phyloP scores from a whole-genome alignment of 1,140 invertebrate species.

The Drosophila malerkotliana region DNA sequence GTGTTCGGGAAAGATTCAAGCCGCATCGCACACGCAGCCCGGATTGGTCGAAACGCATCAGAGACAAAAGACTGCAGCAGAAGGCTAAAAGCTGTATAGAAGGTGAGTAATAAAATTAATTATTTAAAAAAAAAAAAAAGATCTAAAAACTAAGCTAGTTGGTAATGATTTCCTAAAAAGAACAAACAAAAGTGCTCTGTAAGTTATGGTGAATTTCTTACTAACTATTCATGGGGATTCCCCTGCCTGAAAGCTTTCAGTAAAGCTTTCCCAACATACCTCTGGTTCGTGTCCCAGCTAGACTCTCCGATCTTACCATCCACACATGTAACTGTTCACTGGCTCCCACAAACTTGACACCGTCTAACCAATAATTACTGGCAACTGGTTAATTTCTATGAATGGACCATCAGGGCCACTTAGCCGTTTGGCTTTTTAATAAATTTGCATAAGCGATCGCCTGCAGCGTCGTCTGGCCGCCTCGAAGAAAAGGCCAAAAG shows the following conservation, averaged over 20 bases:
- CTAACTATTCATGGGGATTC: neutral
- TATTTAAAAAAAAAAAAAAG: neutral
- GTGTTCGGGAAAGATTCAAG: slow-evolving; percentile 84
- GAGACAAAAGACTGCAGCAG: slow-evolving; percentile 84
- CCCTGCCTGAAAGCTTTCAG: slow-evolving; percentile 6
- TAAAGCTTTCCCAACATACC: neutral
- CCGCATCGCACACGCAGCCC: slow-evolving; percentile 79
- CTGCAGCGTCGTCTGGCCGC: slow-evolving; percentile 20
- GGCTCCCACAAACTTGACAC: neutral
- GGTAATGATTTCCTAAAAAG: neutral
- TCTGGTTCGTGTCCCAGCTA: slow-evolving; percentile 23
- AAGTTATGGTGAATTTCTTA: neutral
- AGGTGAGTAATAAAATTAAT: slow-evolving; percentile 48
- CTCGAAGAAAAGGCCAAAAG: slow-evolving; percentile 60
- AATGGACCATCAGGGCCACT: slow-evolving; percentile 36
- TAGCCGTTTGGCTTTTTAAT: slow-evolving; percentile 39
- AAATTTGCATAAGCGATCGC: slow-evolving; percentile 53
- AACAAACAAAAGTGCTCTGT: slow-evolving; percentile 14
- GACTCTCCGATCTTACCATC: slow-evolving; percentile 18
- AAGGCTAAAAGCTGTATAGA: slow-evolving; percentile 80
- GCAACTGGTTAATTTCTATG: slow-evolving; percentile 49
- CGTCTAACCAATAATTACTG: slow-evolving; percentile 21
- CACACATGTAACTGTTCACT: slow-evolving; percentile 23
- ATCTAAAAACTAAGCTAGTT: neutral
- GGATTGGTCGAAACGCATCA: slow-evolving; percentile 84